These are phyloP conservation scores for Columbina picui DNA, from an alignment of 2,113 vertebrate genomes.

Conservation along the genomic window DNA sequence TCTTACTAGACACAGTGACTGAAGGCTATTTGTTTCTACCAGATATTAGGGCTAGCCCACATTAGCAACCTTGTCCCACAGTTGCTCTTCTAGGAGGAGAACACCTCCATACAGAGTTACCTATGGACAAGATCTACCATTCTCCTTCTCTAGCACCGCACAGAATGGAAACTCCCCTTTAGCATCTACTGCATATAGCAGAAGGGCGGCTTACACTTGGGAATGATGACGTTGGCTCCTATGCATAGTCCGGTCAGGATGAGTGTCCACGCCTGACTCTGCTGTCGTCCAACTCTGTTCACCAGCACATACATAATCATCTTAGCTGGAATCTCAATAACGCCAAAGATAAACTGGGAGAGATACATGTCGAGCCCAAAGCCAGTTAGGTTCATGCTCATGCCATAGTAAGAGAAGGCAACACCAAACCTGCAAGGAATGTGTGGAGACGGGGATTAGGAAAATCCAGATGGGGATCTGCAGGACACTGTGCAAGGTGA, in stretches of 20 bases:
- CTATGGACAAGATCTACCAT: fast-evolving
- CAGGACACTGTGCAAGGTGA: background rate
- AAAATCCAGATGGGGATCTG: background rate
- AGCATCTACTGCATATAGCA: background rate
- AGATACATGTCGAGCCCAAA: conserved; percentile 84
- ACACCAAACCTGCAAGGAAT: conserved; percentile 81
- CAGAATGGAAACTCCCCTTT: background rate
- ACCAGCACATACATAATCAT: conserved; percentile 76
- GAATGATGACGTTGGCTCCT: conserved; percentile 70
- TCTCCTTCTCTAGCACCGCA: background rate
- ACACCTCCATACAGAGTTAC: background rate
- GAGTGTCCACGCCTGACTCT: conserved; percentile 77
- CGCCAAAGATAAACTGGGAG: conserved; percentile 83
- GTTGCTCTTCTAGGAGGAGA: background rate
- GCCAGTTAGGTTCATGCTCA: conserved; percentile 82
- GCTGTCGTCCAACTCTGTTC: conserved; percentile 75
- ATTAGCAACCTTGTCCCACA: background rate
- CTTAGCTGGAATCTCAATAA: conserved; percentile 84
- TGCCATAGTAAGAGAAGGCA: conserved; percentile 86
- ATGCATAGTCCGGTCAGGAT: conserved; percentile 75
- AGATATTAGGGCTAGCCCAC: background rate
- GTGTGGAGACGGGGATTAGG: background rate
- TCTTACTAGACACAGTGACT: background rate
- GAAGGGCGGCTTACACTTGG: conserved; percentile 65
- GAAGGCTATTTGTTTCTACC: background rate